Evolutionary conservation across 2,797 vertebrate genomes (phyloP), one percentile per base, ranked within the genome.

Genomic region (Rhynchonycteris naso): DNA sequence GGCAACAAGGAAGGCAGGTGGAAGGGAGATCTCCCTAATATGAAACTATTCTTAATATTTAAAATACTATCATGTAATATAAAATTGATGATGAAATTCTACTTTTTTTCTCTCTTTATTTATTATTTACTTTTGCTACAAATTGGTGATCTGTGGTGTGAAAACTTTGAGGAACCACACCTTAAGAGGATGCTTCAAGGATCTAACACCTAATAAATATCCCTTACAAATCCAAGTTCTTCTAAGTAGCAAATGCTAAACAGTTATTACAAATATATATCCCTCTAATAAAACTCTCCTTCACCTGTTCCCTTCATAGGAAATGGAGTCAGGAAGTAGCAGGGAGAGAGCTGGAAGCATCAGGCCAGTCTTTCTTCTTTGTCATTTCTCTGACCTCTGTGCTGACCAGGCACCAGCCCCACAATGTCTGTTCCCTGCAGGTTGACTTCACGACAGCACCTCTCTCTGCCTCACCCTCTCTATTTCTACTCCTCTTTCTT

Each of bases 1-100:
- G 13, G 10, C 2, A 0, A 13, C 28, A 5, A 2, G 3, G 21
- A 18, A 26, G 28, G 13, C 1, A 13, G n/a, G 19, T 7, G 1
- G 22, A 18, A 72, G 24, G 18, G 7, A 9, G 6, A 35, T 22
- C 65, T 88, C 52, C 61, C 18, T 9, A 28, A 66, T 28, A 22
- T 2, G 21, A 78, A 69, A 63, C 12, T 56, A 35, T 54, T 68
- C 68, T 75, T 61, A 68, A 72, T 26, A 19, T 80, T 83, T 74
- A 68, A 89, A 76, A 87, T 35, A n/a, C 63, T 19, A 14, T 52
- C 66, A 93, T 92, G 80, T 71, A 50, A 74, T 43, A 66, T 80
- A 80, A 89, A 74, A 75, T 66, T 11, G 2, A 72, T 50, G 58
- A 30, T 58, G 69, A 76, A 58, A 71, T 52, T 52, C 21, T 69